Percentiles rank a stretch among this genome's conserved stretches.
Evolutionary conservation across 2,888 invertebrate species (phyloP).

Genomic region (Auanema sp.): DNA sequence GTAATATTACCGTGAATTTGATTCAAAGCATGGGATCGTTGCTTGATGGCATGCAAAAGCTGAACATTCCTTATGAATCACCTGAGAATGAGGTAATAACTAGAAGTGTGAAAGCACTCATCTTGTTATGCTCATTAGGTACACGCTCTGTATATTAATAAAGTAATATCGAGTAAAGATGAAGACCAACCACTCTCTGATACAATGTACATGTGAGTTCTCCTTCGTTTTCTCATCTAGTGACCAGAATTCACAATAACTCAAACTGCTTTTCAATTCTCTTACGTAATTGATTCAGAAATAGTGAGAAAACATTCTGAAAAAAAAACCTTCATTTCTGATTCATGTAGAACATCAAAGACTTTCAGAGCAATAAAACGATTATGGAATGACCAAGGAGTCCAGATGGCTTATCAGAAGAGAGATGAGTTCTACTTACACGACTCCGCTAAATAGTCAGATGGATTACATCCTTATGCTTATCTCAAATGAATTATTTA

Average conservation of each 20-base stretch:
- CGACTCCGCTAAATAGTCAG: constrained; percentile 99
- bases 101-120: not conserved
- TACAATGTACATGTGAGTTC: too few relatives aligned
- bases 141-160: too few relatives aligned
- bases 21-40: constrained; percentile 84
- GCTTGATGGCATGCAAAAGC: constrained; percentile 43
- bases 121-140: too few relatives aligned
- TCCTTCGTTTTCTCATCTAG: too few relatives aligned
- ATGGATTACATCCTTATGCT: constrained; percentile 9
- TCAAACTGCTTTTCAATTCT: too few relatives aligned
- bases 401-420: constrained; percentile 96
- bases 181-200: too few relatives aligned
- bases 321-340: not conserved
- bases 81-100: constrained; percentile 14
- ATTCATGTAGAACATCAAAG: not conserved
- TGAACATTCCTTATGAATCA: constrained; percentile 21
- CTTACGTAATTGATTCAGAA: not conserved
- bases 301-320: not conserved
- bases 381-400: constrained; percentile 87
- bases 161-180: too few relatives aligned
- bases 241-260: too few relatives aligned
- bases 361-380: constrained; percentile 37
- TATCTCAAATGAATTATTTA: constrained; percentile 23
- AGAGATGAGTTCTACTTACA: constrained; percentile 99
- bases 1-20: constrained; percentile 99